These are phyloP conservation scores for Rynchops niger DNA, from an alignment of 2,113 vertebrate species.

Conservation along the genomic window DNA sequence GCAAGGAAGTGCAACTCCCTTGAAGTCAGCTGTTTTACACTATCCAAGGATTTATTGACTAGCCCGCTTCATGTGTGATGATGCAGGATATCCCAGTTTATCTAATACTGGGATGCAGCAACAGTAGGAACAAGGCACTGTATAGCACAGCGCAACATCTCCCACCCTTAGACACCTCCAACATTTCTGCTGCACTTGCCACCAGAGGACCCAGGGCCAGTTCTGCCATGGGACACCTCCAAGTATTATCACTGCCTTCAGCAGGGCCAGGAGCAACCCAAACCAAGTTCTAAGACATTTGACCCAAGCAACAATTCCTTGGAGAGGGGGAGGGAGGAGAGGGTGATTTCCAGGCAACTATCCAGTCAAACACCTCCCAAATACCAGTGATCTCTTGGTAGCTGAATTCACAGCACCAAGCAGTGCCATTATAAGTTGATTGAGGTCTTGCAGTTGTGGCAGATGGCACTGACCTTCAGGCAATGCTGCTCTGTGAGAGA, in stretches of 20 bases:
- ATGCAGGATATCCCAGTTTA: neutral
- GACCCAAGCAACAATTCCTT: neutral
- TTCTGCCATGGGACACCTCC: neutral
- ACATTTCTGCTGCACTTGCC: neutral
- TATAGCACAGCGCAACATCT: neutral
- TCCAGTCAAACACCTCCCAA: neutral
- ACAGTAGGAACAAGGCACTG: neutral
- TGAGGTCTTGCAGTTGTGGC: neutral
- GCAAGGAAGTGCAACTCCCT: neutral
- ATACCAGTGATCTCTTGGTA: neutral
- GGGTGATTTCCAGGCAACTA: neutral
- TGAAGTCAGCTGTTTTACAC: neutral
- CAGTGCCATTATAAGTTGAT: neutral
- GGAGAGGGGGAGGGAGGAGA: neutral
- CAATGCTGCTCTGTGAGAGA: neutral
- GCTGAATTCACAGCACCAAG: neutral
- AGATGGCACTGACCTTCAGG: neutral
- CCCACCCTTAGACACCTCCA: neutral
- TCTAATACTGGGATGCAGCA: neutral
- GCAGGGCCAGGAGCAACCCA: neutral
- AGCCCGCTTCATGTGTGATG: fast-evolving
- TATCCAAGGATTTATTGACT: neutral
- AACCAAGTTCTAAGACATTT: neutral
- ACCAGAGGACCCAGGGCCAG: neutral
- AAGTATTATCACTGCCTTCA: neutral